Evolutionary conservation across 2,113 vertebrate genomes (phyloP), one percentile per base, ranked within the genome.

Genomic region (Aleadryas rufinucha): DNA sequence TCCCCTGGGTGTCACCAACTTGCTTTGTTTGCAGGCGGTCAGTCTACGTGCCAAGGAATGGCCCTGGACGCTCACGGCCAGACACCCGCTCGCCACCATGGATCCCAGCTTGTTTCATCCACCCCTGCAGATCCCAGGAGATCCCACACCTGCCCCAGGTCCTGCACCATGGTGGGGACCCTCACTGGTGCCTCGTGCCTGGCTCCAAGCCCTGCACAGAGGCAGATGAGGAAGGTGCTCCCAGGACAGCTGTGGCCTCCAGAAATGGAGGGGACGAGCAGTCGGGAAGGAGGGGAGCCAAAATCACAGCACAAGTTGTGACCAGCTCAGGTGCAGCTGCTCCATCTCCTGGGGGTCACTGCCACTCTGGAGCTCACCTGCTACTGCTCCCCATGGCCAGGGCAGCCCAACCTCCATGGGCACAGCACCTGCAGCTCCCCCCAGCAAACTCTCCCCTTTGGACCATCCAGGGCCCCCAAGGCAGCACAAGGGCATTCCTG

Each of bases 11-110:
- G 79, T 52, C 89, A 84, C 15, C 5, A 57, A 54, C 54, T 54
- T n/a, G 41, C 10, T 84, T 7, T 30, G 50, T 23, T 65, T 41
- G 35, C 4, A 2, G 75, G 33, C 11, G 52, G 78, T 59, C 74
- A 39, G 33, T 27, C 37, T 4, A 0, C 0, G 0, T 13, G 54
- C 71, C 5, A 2, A 47, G 68, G 44, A 86, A 23, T 0, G 5
- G 31, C 63, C 27, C 31, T 3, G 6, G 87, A 42, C 1, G 2
- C 71, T 33, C 30, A 0, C 0, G 2, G 42, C 21, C 45, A 66
- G 49, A 56, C 31, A 30, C 8, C 31, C 6, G 45, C 59, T n/a
- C 4, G 4, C 31, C 4, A 3, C 12, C 14, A 3, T 1, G 1
- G 41, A 31, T 39, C 8, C 71, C 3, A 1, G 57, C 22, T 50